A percentile compares a stretch with the other conserved stretches of the same genome.
phyloP scores from a whole-genome alignment of 1,140 invertebrate genomes.

The Diorhabda sublineata region DNA sequence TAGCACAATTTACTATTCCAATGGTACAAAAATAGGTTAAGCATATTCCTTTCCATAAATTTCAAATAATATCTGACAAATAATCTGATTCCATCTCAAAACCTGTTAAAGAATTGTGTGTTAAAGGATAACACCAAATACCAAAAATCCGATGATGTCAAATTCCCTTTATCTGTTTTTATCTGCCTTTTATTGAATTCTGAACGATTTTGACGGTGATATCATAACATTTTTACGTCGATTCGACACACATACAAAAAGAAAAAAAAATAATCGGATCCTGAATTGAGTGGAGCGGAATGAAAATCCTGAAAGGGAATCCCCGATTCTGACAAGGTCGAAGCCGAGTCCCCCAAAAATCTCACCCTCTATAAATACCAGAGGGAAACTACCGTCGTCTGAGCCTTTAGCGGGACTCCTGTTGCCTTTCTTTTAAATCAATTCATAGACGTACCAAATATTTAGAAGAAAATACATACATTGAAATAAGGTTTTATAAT shows the following conservation, averaged over 20 bases:
- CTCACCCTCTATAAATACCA: constrained; percentile 12
- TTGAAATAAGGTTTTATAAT: too few relatives aligned
- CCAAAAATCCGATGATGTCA: not conserved
- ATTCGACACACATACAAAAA: constrained; percentile 18
- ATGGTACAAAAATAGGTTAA: too few relatives aligned
- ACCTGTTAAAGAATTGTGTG: not conserved
- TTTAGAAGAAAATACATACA: too few relatives aligned
- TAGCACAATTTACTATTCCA: too few relatives aligned
- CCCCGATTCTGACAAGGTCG: constrained; percentile 19
- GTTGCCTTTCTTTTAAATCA: constrained; percentile 10
- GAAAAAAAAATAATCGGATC: constrained; percentile 16
- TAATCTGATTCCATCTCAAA: too few relatives aligned
- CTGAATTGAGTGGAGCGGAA: constrained; percentile 5
- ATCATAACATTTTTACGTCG: constrained; percentile 19
- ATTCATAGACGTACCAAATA: not conserved
- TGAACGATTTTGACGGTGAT: constrained; percentile 17
- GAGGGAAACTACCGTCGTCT: constrained; percentile 15
- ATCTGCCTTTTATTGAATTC: constrained; percentile 13
- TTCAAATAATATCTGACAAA: too few relatives aligned
- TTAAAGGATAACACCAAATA: not conserved
- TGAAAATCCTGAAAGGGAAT: constrained; percentile 13
- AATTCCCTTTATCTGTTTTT: constrained; percentile 13
- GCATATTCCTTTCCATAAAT: too few relatives aligned
- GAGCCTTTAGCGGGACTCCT: constrained; percentile 11
- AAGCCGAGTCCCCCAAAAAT: constrained; percentile 15